Base-by-base conservation (phyloP, 2,888 invertebrate genomes). In the Hemaris fuciformis region DNA sequence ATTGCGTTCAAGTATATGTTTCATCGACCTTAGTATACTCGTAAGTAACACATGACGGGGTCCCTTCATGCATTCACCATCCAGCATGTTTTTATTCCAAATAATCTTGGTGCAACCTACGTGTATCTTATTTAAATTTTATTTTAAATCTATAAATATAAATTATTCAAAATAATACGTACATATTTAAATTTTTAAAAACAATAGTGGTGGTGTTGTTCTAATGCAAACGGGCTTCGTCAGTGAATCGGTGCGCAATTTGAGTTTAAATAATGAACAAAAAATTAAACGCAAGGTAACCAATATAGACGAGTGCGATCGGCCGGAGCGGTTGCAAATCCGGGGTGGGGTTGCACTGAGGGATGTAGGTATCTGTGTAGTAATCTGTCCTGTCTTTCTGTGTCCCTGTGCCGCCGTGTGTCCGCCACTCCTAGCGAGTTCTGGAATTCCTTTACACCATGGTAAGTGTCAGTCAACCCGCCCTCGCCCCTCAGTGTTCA, bases 361-460 rank as follows among this genome's bases (percentile, higher is more conserved):
- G 91, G 91, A 84, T 89, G 93, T 93, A 93, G 92, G 92, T 93
- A 92, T 93, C 86, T 93, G 93, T 93, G 92, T 93, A 93, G 93
- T 93, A 93, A 93, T 93, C 93, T 93, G 93, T 93, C 93, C 93
- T 93, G 93, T 93, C 93, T 93, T 93, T 93, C 93, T 95, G 94
- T 94, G 94, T 94, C 94, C 94, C 94, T 94, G 94, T 94, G 93
- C 93, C 93, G 93, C 93, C 93, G 93, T 93, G 92, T 94, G 94
- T 94, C 93, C 94, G 94, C 94, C 94, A 94, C 94, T 94, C 93
- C 96, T 97, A 98, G 98, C 97, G 97, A 97, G 96, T 98, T 98
- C 97, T 98, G 98, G 98, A 98, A 97, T 96, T 97, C 97, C 96
- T 98, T 98, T 96, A 97, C 97, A 95, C 97, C 97, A 96, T 96